Evolutionary conservation across 2,888 invertebrate genomes (phyloP), one percentile per base, ranked within the genome.

Genomic region (Archips xylosteana): DNA sequence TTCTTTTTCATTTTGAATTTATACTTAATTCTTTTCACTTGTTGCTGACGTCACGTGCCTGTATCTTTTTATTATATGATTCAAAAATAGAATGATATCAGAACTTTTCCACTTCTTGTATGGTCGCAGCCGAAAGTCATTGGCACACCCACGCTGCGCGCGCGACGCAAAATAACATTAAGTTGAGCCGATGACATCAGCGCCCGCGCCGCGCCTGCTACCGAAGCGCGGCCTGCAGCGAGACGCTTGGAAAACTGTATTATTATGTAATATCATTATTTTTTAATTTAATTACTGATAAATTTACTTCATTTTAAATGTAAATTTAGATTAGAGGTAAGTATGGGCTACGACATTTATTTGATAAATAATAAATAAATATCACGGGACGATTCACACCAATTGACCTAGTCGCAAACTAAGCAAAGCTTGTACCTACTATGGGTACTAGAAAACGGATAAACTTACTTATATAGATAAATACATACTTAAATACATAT

Each of bases 181-280:
- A 87, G 87, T 85, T 82, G 88, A 87, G 87, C 84, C 89, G 94
- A 94, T 94, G 94, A 94, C 93, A 93, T 94, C 94, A 94, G 89
- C 91, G 83, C 84, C 70, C 77, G 87, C 89, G 89, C 88, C 91
- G 89, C 90, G 87, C 92, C 90, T 83, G 92, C 91, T 87, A 88
- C 91, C 86, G 45, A 10, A 10, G 87, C 84, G 54, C 23, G 83
- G 82, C 83, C 81, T 85, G 82, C 84, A 85, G 86, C 84, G 81
- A 83, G 75, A 76, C 23, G 62, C 63, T 49, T 61, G 32, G 34
- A 36, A 72, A 67, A 61, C 34, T 42, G 42, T 45, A 63, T 3
- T 47, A 47, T 32, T 47, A 47, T 47, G 23, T 45, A 62, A 42
- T 45, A 42, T 23, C 4, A 2, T 2, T 39, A 12, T 12, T 9